A percentile compares a stretch with the other conserved stretches of the same genome.
Evolutionary conservation across 2,113 vertebrate species (phyloP).

Genomic region (Callaeas wilsoni): DNA sequence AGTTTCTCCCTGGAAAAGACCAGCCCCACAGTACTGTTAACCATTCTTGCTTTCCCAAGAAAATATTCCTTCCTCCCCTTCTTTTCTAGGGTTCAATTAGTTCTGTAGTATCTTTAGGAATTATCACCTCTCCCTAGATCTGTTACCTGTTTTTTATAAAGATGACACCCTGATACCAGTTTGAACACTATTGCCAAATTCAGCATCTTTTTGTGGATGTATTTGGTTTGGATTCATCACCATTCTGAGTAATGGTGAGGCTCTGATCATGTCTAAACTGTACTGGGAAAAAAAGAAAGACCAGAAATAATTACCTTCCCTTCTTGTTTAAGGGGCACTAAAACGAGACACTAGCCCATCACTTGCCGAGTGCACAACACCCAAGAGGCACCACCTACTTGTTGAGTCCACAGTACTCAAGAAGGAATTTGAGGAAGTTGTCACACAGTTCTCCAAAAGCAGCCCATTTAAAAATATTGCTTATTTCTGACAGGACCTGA

Average conservation of each 20-base stretch:
- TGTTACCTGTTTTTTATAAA: not conserved
- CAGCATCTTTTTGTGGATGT: not conserved
- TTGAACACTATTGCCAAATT: not conserved
- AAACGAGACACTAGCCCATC: not conserved
- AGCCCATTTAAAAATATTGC: not conserved
- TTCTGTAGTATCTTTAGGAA: not conserved
- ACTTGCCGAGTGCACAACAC: not conserved
- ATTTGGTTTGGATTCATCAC: not conserved
- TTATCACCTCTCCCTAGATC: not conserved
- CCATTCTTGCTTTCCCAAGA: not conserved
- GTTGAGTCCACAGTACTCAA: not conserved
- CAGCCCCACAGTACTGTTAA: not conserved
- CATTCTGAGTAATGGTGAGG: not conserved
- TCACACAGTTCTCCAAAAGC: not conserved
- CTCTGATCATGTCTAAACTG: not conserved
- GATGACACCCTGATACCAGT: not conserved
- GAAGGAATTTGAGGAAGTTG: not conserved
- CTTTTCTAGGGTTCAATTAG: not conserved
- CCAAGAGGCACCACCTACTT: not conserved
- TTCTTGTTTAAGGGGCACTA: not conserved
- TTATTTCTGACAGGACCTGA: not conserved
- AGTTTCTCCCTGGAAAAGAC: not conserved
- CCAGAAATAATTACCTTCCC: not conserved
- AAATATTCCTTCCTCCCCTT: not conserved
- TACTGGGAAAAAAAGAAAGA: accelerated